These are phyloP conservation scores for Geodia barretti DNA, from an alignment of 37 sponge, comb jelly and placozoan species.

Conservation along the genomic window DNA sequence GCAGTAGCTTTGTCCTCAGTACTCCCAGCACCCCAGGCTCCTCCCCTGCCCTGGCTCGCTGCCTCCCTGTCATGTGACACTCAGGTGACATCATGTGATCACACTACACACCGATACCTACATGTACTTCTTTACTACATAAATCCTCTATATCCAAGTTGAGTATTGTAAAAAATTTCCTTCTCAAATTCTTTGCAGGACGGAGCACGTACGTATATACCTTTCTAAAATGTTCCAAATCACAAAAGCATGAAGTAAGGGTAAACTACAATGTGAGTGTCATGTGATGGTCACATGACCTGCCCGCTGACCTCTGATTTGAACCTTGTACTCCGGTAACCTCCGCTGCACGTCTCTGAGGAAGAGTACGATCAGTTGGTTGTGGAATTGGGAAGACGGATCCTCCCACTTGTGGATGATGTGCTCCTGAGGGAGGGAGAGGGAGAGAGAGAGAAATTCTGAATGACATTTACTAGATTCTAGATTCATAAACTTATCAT, in stretches of 20 bases:
- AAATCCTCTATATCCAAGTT: too few species aligned
- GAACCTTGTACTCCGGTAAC: slow-evolving; percentile 23
- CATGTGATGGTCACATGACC: too few species aligned
- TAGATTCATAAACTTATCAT: too few species aligned
- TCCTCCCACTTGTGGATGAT: slow-evolving; percentile 72
- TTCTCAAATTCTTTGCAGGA: too few species aligned
- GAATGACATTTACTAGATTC: too few species aligned
- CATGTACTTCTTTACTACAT: too few species aligned
- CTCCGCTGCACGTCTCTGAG: slow-evolving; percentile 1
- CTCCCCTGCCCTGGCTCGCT: slow-evolving; percentile 65
- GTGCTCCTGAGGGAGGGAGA: slow-evolving; percentile 54
- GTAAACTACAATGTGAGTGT: too few species aligned
- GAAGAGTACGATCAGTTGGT: slow-evolving; percentile 67
- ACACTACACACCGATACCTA: not conserved
- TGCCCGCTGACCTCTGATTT: not conserved
- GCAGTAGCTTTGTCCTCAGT: slow-evolving; percentile 63
- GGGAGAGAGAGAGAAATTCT: too few species aligned
- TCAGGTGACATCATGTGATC: not conserved
- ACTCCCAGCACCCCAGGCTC: slow-evolving; percentile 75
- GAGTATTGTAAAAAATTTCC: too few species aligned
- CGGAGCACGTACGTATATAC: too few species aligned
- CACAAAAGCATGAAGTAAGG: too few species aligned
- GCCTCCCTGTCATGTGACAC: not conserved
- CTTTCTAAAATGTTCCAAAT: too few species aligned
- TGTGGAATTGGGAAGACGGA: slow-evolving; percentile 57